Evolutionary conservation across 2,797 vertebrate species (phyloP).

Genomic region (Taeniopygia guttata): DNA sequence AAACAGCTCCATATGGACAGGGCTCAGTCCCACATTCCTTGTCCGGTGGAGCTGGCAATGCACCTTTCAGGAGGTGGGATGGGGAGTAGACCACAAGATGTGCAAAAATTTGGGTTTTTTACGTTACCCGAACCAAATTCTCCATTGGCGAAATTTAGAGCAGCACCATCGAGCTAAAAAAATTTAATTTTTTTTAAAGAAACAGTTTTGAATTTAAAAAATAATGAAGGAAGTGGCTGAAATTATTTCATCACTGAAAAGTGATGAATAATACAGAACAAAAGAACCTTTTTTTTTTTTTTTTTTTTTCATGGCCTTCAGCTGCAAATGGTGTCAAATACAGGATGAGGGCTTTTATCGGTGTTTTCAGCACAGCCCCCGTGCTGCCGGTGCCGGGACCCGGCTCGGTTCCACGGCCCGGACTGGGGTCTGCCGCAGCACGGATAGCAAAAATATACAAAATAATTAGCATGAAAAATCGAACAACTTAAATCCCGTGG

Average conservation of each 20-base stretch:
- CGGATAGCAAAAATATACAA: not conserved
- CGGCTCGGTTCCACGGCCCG: not conserved
- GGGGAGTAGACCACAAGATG: not conserved
- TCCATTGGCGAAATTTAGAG: not conserved
- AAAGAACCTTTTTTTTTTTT: not conserved
- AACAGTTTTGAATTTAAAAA: not conserved
- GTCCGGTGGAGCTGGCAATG: not conserved
- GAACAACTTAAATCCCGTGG: accelerated
- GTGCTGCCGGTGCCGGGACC: not conserved
- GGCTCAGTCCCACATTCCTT: constrained; percentile 52
- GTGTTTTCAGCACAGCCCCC: not conserved
- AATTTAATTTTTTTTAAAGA: not conserved
- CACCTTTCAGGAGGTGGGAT: not conserved
- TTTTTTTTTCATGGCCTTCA: not conserved
- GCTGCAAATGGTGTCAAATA: not conserved
- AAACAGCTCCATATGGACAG: constrained; percentile 44
- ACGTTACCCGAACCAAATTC: not conserved
- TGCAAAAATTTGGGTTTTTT: not conserved
- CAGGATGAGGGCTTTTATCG: accelerated
- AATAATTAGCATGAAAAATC: not conserved
- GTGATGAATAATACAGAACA: not conserved
- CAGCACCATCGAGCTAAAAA: not conserved
- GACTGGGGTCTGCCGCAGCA: not conserved
- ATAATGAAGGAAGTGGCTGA: not conserved
- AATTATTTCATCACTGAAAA: no score